Evolutionary conservation across 2,113 vertebrate genomes (phyloP).

Genomic region (Dipodomys spectabilis): DNA sequence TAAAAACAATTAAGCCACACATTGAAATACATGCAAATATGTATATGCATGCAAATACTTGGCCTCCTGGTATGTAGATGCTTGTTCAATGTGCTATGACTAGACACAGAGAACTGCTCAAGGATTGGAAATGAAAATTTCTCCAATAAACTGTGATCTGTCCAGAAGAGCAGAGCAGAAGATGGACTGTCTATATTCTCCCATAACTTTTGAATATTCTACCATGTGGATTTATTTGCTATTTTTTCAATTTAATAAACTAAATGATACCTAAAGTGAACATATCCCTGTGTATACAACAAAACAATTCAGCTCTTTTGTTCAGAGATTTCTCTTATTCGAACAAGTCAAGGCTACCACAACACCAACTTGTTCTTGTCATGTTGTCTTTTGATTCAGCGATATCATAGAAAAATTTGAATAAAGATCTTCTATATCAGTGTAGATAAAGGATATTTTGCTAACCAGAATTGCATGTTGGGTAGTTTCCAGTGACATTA

Average conservation of each 20-base stretch:
- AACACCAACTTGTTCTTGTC: neutral
- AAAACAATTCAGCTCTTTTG: neutral
- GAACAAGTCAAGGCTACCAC: neutral
- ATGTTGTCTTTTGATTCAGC: neutral
- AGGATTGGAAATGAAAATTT: neutral
- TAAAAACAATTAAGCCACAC: no score
- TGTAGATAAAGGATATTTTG: neutral
- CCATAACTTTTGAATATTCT: neutral
- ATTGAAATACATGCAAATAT: neutral
- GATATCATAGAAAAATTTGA: neutral
- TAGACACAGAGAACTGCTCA: neutral
- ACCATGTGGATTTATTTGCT: neutral
- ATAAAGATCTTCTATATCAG: neutral
- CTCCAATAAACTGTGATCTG: neutral
- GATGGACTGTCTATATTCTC: no score
- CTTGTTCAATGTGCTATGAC: neutral
- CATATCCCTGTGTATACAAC: neutral
- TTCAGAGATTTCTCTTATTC: neutral
- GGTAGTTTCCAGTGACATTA: neutral
- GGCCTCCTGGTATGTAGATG: neutral
- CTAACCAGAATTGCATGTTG: neutral
- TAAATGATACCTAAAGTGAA: neutral
- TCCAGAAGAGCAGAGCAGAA: neutral
- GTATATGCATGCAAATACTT: no score
- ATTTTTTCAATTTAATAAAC: neutral